Conservation (phyloP, 2,113 vertebrate species). For the Elachura formosa region DNA sequence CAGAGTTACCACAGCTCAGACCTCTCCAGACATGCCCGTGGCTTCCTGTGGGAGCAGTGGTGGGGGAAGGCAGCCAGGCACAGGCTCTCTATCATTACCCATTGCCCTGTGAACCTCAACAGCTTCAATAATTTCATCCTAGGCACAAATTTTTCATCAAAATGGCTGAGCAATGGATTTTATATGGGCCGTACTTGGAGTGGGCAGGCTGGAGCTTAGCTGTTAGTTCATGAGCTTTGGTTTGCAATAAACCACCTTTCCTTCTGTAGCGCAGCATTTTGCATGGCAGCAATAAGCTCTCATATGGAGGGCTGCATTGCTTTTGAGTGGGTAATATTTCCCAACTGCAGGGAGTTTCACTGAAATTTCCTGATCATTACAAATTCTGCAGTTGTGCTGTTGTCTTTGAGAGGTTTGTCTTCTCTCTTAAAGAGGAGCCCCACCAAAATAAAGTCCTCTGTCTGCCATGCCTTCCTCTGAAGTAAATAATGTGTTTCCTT, state of each 20-base stretch:
- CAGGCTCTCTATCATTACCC: neutral
- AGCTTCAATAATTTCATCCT: neutral
- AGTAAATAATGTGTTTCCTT: neutral
- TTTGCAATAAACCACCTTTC: neutral
- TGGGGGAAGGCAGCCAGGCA: neutral
- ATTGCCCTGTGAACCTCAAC: neutral
- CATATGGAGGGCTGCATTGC: neutral
- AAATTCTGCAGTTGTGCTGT: neutral
- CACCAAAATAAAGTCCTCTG: neutral
- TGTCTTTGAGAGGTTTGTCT: neutral
- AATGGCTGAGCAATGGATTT: neutral
- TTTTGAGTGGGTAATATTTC: neutral
- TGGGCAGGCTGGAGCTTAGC: neutral
- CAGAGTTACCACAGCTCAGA: neutral
- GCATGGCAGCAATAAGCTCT: accelerated
- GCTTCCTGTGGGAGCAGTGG: neutral
- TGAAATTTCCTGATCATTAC: neutral
- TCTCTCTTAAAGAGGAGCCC: neutral
- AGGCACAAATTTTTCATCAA: neutral
- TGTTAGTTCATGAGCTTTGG: neutral
- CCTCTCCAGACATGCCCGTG: neutral
- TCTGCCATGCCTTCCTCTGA: neutral
- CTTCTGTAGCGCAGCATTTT: neutral
- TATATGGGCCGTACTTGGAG: neutral
- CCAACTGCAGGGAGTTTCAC: neutral